Evolutionary conservation across 2,888 invertebrate species (phyloP).

Genomic region (Calameuta filiformis): DNA sequence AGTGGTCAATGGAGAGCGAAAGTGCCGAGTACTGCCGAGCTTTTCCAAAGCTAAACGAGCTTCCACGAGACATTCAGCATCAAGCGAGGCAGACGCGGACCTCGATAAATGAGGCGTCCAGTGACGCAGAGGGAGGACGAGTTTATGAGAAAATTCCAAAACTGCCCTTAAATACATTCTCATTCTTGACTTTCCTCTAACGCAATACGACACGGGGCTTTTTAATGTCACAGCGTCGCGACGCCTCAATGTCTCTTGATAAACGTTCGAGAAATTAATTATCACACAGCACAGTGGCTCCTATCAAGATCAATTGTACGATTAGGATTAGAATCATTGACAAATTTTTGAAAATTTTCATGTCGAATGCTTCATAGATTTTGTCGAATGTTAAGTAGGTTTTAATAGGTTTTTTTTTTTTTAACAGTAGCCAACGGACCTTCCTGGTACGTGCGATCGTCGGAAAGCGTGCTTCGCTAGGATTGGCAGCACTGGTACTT

Average conservation of each 20-base stretch:
- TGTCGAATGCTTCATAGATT: neutral
- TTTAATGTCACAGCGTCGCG: neutral
- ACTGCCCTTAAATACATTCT: neutral
- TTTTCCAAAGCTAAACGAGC: neutral
- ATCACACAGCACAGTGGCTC: neutral
- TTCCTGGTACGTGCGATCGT: neutral
- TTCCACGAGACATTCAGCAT: neutral
- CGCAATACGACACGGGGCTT: neutral
- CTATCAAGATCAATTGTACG: neutral
- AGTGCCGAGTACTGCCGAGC: neutral
- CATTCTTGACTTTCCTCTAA: neutral
- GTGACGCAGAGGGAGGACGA: neutral
- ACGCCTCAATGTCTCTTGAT: neutral
- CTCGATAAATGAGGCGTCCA: neutral
- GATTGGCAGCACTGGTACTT: neutral
- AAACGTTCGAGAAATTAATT: neutral
- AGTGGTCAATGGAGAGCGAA: slow-evolving; percentile 21
- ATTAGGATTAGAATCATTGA: neutral
- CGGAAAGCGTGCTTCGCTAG: neutral
- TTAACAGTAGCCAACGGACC: neutral
- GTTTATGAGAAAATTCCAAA: neutral
- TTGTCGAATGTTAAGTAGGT: neutral
- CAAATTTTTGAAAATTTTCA: neutral
- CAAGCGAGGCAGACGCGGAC: neutral
- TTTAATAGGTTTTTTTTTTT: neutral